Percentiles rank a stretch among this genome's conserved stretches.
Conservation (phyloP, 2,888 invertebrate genomes). For the Cataglyphis altisquamis region DNA sequence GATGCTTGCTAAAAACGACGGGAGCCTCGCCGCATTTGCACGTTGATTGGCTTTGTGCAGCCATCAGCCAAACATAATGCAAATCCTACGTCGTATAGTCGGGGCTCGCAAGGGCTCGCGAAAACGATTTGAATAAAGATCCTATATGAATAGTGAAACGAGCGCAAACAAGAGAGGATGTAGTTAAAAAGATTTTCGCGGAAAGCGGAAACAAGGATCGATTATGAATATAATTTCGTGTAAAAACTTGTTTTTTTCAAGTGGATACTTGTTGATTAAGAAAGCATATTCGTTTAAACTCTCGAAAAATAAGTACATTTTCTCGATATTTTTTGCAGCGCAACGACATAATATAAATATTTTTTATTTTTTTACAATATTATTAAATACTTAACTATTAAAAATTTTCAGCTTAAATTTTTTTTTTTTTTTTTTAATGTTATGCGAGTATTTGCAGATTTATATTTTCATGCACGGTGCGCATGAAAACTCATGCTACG, state of each 20-base stretch:
- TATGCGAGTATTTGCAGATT: too few relatives aligned
- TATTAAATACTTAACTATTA: too few relatives aligned
- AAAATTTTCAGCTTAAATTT: too few relatives aligned
- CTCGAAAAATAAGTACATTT: too few relatives aligned
- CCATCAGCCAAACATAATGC: conserved; percentile 65
- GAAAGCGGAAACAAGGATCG: conserved; percentile 34
- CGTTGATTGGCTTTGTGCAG: conserved; percentile 69
- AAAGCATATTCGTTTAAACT: too few relatives aligned
- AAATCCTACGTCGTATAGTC: conserved; percentile 60
- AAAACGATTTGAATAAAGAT: conserved; percentile 60
- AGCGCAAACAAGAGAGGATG: conserved; percentile 12
- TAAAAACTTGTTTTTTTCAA: neutral
- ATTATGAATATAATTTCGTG: conserved; percentile 17
- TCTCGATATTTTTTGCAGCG: too few relatives aligned
- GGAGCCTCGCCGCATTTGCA: conserved; percentile 66
- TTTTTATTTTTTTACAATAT: too few relatives aligned
- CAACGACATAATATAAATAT: too few relatives aligned
- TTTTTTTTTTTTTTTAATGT: too few relatives aligned
- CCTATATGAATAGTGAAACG: conserved; percentile 63
- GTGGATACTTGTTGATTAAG: neutral
- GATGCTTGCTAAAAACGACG: conserved; percentile 58
- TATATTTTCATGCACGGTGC: too few relatives aligned
- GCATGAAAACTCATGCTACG: too few relatives aligned
- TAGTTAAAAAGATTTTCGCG: conserved; percentile 45
- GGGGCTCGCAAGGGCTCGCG: conserved; percentile 35